phyloP scores from a whole-genome alignment of 2,113 vertebrate genomes.

The Laticauda laticaudata region DNA sequence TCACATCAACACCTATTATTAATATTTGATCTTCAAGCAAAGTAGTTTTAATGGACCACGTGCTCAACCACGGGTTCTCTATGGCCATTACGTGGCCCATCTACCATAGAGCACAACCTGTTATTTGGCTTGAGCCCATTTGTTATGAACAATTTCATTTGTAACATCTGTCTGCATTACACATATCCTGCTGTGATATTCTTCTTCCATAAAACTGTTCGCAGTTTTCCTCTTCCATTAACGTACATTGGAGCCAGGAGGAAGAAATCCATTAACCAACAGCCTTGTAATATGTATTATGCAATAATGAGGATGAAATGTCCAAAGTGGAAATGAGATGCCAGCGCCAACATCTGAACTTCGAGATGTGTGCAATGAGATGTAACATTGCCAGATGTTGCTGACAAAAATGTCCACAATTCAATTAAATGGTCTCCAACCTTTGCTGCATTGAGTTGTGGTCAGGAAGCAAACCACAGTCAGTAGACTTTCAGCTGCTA shows the following conservation, averaged over 20 bases:
- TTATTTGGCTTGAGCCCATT: background rate
- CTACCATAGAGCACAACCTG: fast-evolving
- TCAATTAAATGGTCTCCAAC: background rate
- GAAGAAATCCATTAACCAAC: background rate
- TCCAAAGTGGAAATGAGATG: background rate
- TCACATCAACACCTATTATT: background rate
- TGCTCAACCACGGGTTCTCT: background rate
- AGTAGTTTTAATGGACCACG: background rate
- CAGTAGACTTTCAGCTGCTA: background rate
- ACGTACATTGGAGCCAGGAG: background rate
- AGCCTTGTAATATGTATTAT: fast-evolving
- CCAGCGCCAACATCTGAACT: background rate
- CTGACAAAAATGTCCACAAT: background rate
- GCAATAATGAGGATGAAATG: background rate
- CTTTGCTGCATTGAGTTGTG: background rate
- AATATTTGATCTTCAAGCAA: slow-evolving; percentile 19
- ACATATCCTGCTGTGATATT: background rate
- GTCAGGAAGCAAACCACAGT: background rate
- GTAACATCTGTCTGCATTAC: slow-evolving; percentile 30
- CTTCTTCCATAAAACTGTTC: background rate
- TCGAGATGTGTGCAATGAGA: background rate
- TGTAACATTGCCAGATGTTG: background rate
- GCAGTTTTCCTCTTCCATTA: slow-evolving; percentile 3
- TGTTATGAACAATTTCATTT: slow-evolving; percentile 6
- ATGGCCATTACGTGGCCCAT: fast-evolving